Evolutionary conservation across 2,888 invertebrate species (phyloP).

Genomic region (Norana najaformis): DNA sequence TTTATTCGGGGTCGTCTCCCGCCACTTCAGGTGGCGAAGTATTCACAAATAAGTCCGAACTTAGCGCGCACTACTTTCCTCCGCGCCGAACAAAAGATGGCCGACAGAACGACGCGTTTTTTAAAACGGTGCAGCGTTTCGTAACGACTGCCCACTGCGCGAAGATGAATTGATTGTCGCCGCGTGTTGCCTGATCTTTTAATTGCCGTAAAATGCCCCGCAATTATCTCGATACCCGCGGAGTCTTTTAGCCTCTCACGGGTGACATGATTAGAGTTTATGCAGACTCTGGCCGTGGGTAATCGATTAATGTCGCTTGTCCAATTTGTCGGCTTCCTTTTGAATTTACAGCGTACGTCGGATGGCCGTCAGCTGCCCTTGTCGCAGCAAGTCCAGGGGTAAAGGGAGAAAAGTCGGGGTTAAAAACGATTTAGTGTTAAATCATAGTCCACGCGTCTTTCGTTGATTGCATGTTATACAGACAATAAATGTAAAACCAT

Average conservation of each 20-base stretch:
- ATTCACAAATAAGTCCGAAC: not conserved
- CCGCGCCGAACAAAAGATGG: not conserved
- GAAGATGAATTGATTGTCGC: not conserved
- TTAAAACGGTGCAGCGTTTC: conserved; percentile 5
- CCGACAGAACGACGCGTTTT: not conserved
- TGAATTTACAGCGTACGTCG: not conserved
- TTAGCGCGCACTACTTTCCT: not conserved
- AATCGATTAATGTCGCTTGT: not conserved
- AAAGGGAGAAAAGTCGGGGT: too few relatives aligned
- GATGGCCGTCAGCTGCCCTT: not conserved
- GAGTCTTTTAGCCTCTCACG: not conserved
- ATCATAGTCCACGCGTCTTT: too few relatives aligned
- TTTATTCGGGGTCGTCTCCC: not conserved
- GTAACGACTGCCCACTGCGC: not conserved
- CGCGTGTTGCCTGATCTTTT: not conserved
- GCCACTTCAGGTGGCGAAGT: conserved; percentile 3
- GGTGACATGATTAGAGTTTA: not conserved
- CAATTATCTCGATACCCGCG: not conserved
- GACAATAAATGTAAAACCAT: too few relatives aligned
- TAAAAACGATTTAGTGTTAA: too few relatives aligned
- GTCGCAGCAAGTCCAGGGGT: too few relatives aligned
- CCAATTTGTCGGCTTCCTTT: not conserved
- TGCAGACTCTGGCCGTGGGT: not conserved
- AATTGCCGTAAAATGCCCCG: too few relatives aligned
- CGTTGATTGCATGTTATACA: too few relatives aligned